Base-by-base conservation (phyloP, 2,113 vertebrate species). In the Rutilus rutilus region DNA sequence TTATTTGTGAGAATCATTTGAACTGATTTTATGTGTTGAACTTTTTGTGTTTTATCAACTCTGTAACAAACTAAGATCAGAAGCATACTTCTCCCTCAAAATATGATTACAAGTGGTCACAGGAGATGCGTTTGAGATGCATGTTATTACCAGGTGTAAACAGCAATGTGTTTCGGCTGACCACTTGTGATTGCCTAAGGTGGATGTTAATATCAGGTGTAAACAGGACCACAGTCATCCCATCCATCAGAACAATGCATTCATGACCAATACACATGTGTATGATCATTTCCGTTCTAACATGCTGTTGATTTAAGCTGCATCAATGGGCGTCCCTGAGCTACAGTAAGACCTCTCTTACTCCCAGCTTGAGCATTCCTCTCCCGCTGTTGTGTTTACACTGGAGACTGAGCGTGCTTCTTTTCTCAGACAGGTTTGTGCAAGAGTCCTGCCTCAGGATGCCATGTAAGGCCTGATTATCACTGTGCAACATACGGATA, bases 391-490 rank as follows among this genome's bases (percentile, higher is more conserved):
- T 90, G 57, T 95, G 94, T 95, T 95, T 95, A 95, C 90, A 94
- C 82, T 89, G 90, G 86, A 89, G 79, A 62, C 91, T 88, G 91
- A 87, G 89, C 92, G 92, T 91, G 90, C 87, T 92, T 91, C 91
- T 90, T 92, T 91, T 92, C 90, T 80, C 88, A 87, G 78, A 84
- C 91, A 92, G 90, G 90, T 82, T 92, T 88, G 87, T 91, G 90
- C 92, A 88, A 91, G 89, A 90, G 90, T 88, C 91, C 87, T 90
- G 90, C 91, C 86, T 91, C 87, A 90, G 78, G 87, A 91, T 93
- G 91, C 94, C 94, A 94, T 94, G 94, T 95, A 95, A 91, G 94
- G 93, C 79, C 90, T 92, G 90, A 90, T 91, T 83, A 86, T 85
- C 85, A 88, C 27, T 11, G 75, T 6, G 17, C 54, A 86, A 78